phyloP scores from a whole-genome alignment of 53 echinoderm and acorn worm species.

The Echinometra lucunter region DNA sequence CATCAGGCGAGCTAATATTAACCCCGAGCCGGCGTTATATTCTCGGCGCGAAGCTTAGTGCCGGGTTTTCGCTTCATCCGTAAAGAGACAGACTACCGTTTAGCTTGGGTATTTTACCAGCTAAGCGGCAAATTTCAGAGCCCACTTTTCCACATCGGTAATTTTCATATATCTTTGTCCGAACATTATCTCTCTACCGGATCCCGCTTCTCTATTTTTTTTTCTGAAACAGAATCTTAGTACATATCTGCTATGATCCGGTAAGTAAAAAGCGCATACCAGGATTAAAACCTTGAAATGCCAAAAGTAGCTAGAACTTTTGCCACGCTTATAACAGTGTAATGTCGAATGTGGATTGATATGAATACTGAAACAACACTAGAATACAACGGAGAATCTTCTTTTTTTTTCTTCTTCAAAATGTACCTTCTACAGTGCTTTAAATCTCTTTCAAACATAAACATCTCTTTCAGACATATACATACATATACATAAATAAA shows the following conservation, averaged over 20 bases:
- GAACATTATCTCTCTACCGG: constrained; percentile 13
- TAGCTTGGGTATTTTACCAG: constrained; percentile 48
- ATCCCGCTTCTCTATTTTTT: background rate
- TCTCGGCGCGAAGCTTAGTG: constrained; percentile 9
- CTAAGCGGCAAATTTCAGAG: constrained; percentile 58
- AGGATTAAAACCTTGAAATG: constrained; percentile 6
- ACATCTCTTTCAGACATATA: too few relatives aligned
- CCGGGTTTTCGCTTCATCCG: constrained; percentile 41
- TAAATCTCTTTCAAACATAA: too few relatives aligned
- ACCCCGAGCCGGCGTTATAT: constrained; percentile 44
- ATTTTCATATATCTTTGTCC: constrained; percentile 51
- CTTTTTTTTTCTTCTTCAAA: background rate
- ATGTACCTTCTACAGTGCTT: background rate
- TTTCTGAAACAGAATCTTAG: background rate
- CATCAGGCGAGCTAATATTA: constrained; percentile 45
- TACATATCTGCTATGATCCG: constrained; percentile 20
- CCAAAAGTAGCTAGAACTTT: constrained; percentile 50
- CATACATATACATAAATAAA: too few relatives aligned
- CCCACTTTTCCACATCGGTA: constrained; percentile 59
- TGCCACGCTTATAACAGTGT: background rate
- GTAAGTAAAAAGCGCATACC: background rate
- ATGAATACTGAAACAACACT: background rate
- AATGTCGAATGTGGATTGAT: background rate
- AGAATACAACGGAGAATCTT: background rate
- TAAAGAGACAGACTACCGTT: constrained; percentile 39